phyloP scores from a whole-genome alignment of 2,113 vertebrate species.

The Tylochromis polylepis region DNA sequence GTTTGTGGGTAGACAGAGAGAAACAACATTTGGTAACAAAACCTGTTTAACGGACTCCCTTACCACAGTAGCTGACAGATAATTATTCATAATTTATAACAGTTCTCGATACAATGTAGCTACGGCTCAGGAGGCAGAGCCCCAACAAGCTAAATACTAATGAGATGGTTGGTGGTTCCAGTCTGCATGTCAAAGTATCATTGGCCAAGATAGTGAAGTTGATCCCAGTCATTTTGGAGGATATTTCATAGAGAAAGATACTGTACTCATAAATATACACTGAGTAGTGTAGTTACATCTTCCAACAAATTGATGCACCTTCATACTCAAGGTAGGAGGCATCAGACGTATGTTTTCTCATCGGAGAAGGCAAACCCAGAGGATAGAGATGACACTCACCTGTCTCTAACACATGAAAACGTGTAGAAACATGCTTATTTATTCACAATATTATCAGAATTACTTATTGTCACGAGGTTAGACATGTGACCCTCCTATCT shows the following conservation, averaged over 20 bases:
- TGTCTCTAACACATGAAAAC: background rate
- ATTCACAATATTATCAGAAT: background rate
- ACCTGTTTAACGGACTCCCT: background rate
- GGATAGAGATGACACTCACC: background rate
- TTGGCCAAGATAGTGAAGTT: background rate
- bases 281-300: background rate
- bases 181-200: background rate
- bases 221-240: background rate
- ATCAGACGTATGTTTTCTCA: background rate
- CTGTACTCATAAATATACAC: background rate
- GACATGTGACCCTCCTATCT: background rate
- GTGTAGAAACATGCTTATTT: background rate
- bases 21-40: background rate
- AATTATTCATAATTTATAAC: background rate
- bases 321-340: background rate
- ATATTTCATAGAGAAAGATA: background rate
- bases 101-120: background rate
- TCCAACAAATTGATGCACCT: background rate
- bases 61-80: fast-evolving
- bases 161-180: background rate
- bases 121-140: background rate
- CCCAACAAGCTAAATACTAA: background rate
- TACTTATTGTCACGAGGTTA: background rate
- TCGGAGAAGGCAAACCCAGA: background rate
- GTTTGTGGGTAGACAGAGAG: background rate